Evolutionary conservation across 1,140 invertebrate genomes (phyloP), one percentile per base, ranked within the genome.

Genomic region (Trichogramma pretiosum): DNA sequence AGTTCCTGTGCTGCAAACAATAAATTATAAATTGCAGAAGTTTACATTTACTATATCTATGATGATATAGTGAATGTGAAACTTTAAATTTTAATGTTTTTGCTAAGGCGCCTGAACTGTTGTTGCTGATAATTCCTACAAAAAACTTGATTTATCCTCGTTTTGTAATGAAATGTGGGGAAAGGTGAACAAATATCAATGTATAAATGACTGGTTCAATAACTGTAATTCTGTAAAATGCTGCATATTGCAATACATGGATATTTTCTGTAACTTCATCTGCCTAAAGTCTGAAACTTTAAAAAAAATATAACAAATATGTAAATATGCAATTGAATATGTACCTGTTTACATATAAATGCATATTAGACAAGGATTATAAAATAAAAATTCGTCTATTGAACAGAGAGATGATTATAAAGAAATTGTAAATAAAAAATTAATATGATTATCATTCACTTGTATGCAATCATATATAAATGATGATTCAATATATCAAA

Each of bases 401-500:
- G 53, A 53, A 42, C 36, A 57, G 17, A 55, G 38, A 52, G 46
- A 53, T 41, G 41, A 36, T 52, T 34, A 50, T 46, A 49, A n/a
- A 54, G 30, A 58, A 61, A 56, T 50, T 65, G 59, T 64, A 65
- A 55, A 64, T 62, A 64, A 43, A 51, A 57, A n/a, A n/a, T n/a
- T 61, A 58, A 64, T 63, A 57, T 56, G 52, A 62, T 48, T 62
- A 56, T 59, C 58, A 56, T 62, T 61, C 52, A 62, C 56, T n/a
- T 64, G 58, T 64, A 65, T 64, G 56, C 59, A 58, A 58, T 58
- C 45, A 47, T 46, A 46, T n/a, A n/a, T 50, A 61, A 62, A 64
- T 65, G 60, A 62, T 64, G 58, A 64, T 65, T 65, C 64, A 65
- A 65, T 65, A 65, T 64, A 64, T 64, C 64, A 54, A 56, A 64